Base-by-base conservation (phyloP, 2,113 vertebrate species). In the Gavia stellata region DNA sequence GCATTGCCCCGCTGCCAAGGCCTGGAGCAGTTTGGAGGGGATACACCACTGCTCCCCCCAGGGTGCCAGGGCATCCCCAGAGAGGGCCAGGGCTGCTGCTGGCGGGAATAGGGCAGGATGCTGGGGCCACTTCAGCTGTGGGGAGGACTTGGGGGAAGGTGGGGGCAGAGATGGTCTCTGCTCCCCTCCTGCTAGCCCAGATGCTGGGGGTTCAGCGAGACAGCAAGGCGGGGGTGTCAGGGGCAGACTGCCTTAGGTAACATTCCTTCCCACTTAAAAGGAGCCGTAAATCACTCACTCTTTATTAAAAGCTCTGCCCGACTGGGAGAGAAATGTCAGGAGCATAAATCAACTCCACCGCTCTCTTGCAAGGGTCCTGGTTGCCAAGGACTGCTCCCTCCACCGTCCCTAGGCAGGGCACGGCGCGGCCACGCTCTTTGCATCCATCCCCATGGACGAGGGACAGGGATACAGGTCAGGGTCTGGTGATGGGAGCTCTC, bases 201-300 rank as follows among this genome's bases (percentile, higher is more conserved):
- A 92, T 81, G 91, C 67, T 91, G 79, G 38, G 89, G 45, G 36
- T 95, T 96, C 86, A 85, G 34, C 2, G n/a, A 97, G 91, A 94
- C 66, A 85, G 74, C 2, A 1, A 95, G 96, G 91, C 38, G 82
- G 86, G 80, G 92, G 70, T 91, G 91, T 91, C 4, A 20, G 91
- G 81, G 92, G 81, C 59, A 92, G 92, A 91, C 53, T 90, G 96
- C 95, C 97, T 94, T 85, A 92, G 96, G 96, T 95, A 97, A 97
- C 94, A 97, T 97, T 97, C 97, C 74, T 97, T 96, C 81, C 74
- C n/a, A 81, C 94, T 96, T 95, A 95, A 97, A 97, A 97, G 97
- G 72, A 94, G 61, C 50, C 73, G 73, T 97, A 97, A 96, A 97
- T 97, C 97, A 95, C 92, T 97, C 95, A 95, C 77, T 94, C 96